These are phyloP conservation scores for Pipistrellus pipistrellus DNA, from an alignment of 2,797 vertebrate species.

Conservation along the genomic window DNA sequence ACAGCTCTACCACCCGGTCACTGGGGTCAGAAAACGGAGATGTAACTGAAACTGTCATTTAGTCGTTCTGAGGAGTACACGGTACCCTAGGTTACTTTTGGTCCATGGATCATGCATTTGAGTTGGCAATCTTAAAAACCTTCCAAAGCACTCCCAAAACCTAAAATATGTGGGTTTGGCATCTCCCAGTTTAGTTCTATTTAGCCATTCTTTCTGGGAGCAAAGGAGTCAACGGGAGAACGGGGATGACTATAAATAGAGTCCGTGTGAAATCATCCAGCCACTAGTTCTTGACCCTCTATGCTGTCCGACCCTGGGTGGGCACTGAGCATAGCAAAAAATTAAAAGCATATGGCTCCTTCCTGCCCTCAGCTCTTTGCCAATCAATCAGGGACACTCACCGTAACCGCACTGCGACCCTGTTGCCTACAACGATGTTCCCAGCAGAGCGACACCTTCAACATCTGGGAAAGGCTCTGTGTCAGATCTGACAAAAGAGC, in stretches of 20 bases:
- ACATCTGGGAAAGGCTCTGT: not conserved
- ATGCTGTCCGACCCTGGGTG: not conserved
- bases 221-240: not conserved
- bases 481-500: conserved; percentile 44
- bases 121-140: not conserved
- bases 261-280: not conserved
- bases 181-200: not conserved
- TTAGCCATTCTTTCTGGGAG: not conserved
- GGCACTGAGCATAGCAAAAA: not conserved
- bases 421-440: not conserved
- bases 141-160: not conserved
- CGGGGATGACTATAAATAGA: not conserved
- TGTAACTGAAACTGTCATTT: not conserved
- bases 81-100: not conserved
- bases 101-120: not conserved
- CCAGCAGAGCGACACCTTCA: not conserved
- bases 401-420: not conserved
- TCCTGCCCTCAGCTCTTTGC: not conserved
- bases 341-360: not conserved
- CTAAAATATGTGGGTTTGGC: not conserved
- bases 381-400: not conserved
- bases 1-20: not conserved
- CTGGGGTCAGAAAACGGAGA: not conserved
- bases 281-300: not conserved
- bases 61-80: not conserved